These are phyloP conservation scores for Anticlea derivata DNA, from an alignment of 2,888 invertebrate genomes.

Conservation along the genomic window DNA sequence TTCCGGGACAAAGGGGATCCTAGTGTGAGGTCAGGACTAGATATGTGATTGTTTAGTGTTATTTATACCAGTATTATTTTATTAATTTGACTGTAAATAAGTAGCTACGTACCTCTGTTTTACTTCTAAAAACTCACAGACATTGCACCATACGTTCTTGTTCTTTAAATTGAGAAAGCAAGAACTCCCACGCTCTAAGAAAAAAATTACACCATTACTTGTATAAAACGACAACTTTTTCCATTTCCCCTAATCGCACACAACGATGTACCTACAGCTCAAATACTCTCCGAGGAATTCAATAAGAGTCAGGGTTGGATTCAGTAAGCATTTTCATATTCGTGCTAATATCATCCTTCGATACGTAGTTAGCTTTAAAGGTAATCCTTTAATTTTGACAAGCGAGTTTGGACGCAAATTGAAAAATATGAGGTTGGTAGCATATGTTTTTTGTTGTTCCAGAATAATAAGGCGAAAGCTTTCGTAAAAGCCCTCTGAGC, in stretches of 20 bases:
- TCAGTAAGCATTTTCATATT: slow-evolving; percentile 16
- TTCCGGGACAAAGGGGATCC: too few species aligned
- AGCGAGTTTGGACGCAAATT: neutral
- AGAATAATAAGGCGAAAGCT: too few species aligned
- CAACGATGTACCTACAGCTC: slow-evolving; percentile 50
- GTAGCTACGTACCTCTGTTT: too few species aligned
- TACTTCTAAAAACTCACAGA: too few species aligned
- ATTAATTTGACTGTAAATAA: too few species aligned
- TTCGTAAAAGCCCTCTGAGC: too few species aligned
- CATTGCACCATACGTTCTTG: neutral
- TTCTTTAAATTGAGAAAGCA: neutral
- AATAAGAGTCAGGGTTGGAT: slow-evolving; percentile 41
- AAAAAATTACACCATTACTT: slow-evolving; percentile 51
- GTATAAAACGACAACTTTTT: slow-evolving; percentile 60
- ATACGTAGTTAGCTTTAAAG: neutral
- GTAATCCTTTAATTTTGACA: neutral
- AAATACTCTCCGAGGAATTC: slow-evolving; percentile 52
- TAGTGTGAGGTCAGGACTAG: too few species aligned
- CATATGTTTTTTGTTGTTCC: too few species aligned
- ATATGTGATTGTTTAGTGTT: too few species aligned
- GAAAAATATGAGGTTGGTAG: neutral
- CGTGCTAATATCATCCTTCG: neutral
- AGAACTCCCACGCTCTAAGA: slow-evolving; percentile 15
- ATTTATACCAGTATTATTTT: too few species aligned
- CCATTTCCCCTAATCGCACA: slow-evolving; percentile 63